Evolutionary conservation across 2,113 vertebrate species (phyloP), one percentile per base, ranked within the genome.

Genomic region (Indicator indicator): DNA sequence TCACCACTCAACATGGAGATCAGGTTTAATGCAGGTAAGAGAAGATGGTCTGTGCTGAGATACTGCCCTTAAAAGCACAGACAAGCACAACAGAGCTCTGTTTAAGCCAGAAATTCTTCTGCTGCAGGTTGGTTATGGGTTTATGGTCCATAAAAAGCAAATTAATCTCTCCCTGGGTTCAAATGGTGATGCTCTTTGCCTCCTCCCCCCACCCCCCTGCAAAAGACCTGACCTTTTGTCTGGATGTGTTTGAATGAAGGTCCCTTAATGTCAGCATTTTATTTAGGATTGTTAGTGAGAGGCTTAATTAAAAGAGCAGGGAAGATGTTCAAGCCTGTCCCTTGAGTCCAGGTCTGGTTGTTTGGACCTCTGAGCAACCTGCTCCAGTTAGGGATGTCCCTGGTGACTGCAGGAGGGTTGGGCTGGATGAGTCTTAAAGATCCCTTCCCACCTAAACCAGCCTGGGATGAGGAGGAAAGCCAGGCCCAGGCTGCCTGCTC

Each of bases 171-270:
- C 63, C 19, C 2, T 9, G 21, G 26, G 4, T 32, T 69, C 55
- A 11, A 50, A 12, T 28, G 17, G 48, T 0, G 24, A 63, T 7
- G 38, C 1, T 64, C 10, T 30, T 55, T 26, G 17, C n/a, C 18
- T 23, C 40, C 3, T 8, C 9, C 2, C 7, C 1, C 1, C 8
- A 5, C 5, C 3, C 7, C 5, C 6, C 20, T 4, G 16, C 18
- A n/a, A 38, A 38, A 40, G 56, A 42, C 19, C 52, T 9, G 42
- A 1, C 5, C 7, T 67, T 9, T 3, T 1, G 3, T 3, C 36
- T 3, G 4, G 55, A 38, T 59, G 36, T 2, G 2, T 13, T 74
- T 27, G n/a, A 74, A 42, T 44, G 10, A 2, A 50, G 27, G 27
- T 9, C 44, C 9, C 64, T 62, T 9, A 16, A 44, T 5, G 36